A percentile compares a stretch with the other conserved stretches of the same genome.
Evolutionary conservation across 2,113 vertebrate genomes (phyloP).

Genomic region (Heteronetta atricapilla): DNA sequence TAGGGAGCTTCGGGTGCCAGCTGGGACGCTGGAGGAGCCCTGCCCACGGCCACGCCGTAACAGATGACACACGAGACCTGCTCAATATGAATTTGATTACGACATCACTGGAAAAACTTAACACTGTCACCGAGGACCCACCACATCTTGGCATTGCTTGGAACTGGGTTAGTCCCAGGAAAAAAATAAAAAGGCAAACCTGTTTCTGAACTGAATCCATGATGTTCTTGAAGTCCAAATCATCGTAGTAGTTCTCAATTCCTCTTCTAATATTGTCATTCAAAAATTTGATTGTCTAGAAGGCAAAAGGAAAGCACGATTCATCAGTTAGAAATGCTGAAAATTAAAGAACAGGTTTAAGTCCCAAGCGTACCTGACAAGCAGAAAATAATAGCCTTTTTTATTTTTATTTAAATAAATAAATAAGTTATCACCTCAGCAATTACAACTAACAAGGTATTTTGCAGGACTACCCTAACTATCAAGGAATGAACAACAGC

Average conservation of each 20-base stretch:
- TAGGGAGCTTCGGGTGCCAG: background rate
- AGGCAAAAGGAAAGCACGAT: background rate
- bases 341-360: background rate
- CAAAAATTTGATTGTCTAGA: slow-evolving; percentile 84
- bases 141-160: background rate
- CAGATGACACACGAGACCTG: background rate
- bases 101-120: background rate
- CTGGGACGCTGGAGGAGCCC: background rate
- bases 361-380: background rate
- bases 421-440: background rate
- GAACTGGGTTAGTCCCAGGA: background rate
- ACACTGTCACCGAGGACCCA: background rate
- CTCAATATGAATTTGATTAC: background rate
- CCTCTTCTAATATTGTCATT: slow-evolving; percentile 91
- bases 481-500: background rate
- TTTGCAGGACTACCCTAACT: background rate
- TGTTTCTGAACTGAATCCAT: slow-evolving; percentile 95
- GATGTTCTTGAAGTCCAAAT: slow-evolving; percentile 98
- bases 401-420: background rate
- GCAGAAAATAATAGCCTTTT: background rate
- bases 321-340: accelerated
- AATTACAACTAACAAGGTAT: background rate
- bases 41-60: accelerated
- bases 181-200: slow-evolving; percentile 71
- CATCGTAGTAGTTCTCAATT: slow-evolving; percentile 95